These are phyloP conservation scores for Echinarachnius parma DNA, from an alignment of 53 echinoderm and acorn worm genomes.

Conservation along the genomic window DNA sequence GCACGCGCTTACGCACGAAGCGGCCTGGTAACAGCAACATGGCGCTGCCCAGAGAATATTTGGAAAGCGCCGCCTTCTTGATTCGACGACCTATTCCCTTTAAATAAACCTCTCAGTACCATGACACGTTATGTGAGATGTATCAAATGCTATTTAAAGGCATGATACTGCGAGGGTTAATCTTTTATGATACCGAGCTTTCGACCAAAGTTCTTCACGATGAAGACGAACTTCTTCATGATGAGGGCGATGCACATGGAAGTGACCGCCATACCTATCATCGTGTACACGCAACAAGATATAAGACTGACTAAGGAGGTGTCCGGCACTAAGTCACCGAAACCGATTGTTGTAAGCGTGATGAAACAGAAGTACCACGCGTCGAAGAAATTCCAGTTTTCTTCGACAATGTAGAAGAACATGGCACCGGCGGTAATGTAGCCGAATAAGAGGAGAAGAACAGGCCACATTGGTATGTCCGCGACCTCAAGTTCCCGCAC, in stretches of 20 bases:
- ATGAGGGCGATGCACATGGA: slow-evolving; percentile 99
- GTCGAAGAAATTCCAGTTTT: slow-evolving; percentile 82
- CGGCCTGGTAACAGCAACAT: too few species aligned
- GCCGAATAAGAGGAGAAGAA: slow-evolving; percentile 83
- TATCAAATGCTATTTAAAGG: not conserved
- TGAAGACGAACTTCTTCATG: slow-evolving; percentile 97
- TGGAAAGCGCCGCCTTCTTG: not conserved
- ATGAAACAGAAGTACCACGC: slow-evolving; percentile 99
- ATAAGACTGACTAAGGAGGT: slow-evolving; percentile 65
- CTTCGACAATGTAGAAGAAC: slow-evolving; percentile 67
- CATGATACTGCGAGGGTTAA: not conserved
- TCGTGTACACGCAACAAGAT: slow-evolving; percentile 90
- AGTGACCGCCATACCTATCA: slow-evolving; percentile 97
- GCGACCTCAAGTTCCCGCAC: slow-evolving; percentile 66
- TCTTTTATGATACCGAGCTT: slow-evolving; percentile 79
- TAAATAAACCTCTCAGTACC: too few species aligned
- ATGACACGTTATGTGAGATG: not conserved
- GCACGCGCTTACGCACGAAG: too few species aligned
- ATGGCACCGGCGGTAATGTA: slow-evolving; percentile 90
- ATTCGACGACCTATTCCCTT: too few species aligned
- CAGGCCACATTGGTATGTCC: slow-evolving; percentile 93
- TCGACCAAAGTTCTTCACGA: slow-evolving; percentile 83
- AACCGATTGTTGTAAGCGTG: slow-evolving; percentile 94
- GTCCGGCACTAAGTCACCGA: slow-evolving; percentile 92
- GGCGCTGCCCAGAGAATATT: too few species aligned